A percentile compares a stretch with the other conserved stretches of the same genome.
phyloP scores from a whole-genome alignment of 2,797 vertebrate species.

The Loriculus beryllinus region DNA sequence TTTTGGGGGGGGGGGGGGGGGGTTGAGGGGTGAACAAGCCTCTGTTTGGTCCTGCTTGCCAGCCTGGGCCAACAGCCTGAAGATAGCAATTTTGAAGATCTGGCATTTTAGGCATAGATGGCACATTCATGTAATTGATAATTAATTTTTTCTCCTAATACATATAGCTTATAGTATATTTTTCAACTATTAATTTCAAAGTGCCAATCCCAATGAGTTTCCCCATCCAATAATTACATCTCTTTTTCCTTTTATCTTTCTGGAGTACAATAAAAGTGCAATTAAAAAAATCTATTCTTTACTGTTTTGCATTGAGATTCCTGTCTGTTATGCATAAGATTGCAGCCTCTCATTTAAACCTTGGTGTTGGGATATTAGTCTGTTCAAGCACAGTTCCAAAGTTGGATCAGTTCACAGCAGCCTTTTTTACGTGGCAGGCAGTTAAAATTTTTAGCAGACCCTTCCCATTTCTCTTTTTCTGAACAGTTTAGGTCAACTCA shows the following conservation, averaged over 20 bases:
- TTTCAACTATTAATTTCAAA: background rate
- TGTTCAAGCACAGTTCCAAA: background rate
- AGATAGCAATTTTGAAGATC: background rate
- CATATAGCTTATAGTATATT: background rate
- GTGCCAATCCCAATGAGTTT: background rate
- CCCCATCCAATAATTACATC: background rate
- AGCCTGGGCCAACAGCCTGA: background rate
- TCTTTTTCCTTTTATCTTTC: background rate
- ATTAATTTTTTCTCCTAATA: background rate
- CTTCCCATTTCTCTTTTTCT: background rate
- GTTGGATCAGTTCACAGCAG: background rate
- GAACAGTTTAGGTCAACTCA: background rate
- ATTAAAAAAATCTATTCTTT: background rate
- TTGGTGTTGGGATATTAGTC: background rate
- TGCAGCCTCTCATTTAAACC: background rate
- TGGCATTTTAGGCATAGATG: background rate
- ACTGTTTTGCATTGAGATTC: background rate
- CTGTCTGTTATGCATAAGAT: background rate
- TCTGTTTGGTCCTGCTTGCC: background rate
- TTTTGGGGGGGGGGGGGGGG: accelerated
- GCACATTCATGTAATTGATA: background rate
- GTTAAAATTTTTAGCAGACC: background rate
- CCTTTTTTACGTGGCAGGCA: background rate
- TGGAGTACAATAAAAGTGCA: background rate
- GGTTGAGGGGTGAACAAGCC: accelerated